phyloP scores from a whole-genome alignment of 2,113 vertebrate genomes.

The Sylvietta virens region DNA sequence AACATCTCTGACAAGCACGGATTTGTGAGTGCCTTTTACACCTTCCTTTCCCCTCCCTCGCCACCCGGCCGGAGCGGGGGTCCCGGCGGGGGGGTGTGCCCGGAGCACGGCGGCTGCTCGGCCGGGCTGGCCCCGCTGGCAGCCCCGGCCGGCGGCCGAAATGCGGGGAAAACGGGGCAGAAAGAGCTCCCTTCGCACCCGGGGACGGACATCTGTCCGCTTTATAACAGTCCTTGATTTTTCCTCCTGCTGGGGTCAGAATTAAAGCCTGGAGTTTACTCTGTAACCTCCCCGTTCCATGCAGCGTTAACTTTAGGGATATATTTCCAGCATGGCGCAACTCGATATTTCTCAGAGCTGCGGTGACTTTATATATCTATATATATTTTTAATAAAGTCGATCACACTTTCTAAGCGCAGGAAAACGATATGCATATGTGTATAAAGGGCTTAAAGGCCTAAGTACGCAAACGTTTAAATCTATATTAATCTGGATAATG shows the following conservation, averaged over 20 bases:
- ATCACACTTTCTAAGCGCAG: neutral
- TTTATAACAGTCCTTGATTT: neutral
- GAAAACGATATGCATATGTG: slow-evolving; percentile 18
- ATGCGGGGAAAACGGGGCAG: neutral
- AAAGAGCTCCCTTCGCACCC: accelerated
- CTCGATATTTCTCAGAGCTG: neutral
- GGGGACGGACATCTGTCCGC: neutral
- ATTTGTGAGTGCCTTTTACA: slow-evolving; percentile 90
- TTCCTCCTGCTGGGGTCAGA: neutral
- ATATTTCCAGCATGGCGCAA: neutral
- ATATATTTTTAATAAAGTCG: slow-evolving; percentile 10
- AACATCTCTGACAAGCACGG: slow-evolving; percentile 99
- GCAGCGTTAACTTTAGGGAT: neutral
- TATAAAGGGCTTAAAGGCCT: slow-evolving; percentile 53
- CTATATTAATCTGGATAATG: slow-evolving; percentile 60
- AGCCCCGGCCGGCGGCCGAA: neutral
- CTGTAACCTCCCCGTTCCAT: neutral
- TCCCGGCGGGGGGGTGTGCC: neutral
- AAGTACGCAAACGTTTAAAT: slow-evolving; percentile 58
- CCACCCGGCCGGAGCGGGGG: neutral
- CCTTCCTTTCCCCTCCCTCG: neutral
- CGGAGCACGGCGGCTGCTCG: neutral
- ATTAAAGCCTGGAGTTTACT: neutral
- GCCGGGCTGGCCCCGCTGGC: neutral
- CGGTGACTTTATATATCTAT: neutral